These are phyloP conservation scores for Sinopyrophorus schimmeli DNA, from an alignment of 2,888 invertebrate genomes.

Conservation along the genomic window DNA sequence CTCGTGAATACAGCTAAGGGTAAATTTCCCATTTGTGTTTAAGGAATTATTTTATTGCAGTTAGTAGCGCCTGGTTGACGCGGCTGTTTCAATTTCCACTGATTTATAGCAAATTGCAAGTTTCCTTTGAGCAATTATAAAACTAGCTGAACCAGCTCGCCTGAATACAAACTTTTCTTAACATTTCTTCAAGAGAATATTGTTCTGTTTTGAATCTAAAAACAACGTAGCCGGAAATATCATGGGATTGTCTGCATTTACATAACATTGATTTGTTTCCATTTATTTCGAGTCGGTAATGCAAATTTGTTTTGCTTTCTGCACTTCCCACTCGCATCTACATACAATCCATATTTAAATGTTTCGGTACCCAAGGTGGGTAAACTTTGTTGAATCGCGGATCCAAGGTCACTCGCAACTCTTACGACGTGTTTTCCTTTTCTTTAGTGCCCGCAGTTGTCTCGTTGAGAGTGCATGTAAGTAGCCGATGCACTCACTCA, in stretches of 20 bases:
- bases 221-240: conserved; percentile 21
- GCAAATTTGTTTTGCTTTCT: conserved; percentile 10
- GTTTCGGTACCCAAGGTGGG: conserved; percentile 35
- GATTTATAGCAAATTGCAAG: conserved; percentile 36
- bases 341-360: not conserved
- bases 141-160: conserved; percentile 27
- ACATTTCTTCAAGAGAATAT: too few relatives aligned
- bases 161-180: conserved; percentile 16
- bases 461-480: conserved; percentile 22
- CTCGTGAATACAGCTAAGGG: too few relatives aligned
- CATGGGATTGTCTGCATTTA: conserved; percentile 8
- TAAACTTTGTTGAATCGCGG: conserved; percentile 39
- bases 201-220: conserved; percentile 2
- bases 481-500: conserved; percentile 9
- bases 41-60: conserved; percentile 39
- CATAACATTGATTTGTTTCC: conserved; percentile 10
- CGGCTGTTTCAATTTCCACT: conserved; percentile 30
- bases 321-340: conserved; percentile 10
- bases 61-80: conserved; percentile 32
- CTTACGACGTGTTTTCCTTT: conserved; percentile 31
- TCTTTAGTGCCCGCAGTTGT: conserved; percentile 30
- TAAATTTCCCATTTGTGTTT: conserved; percentile 32
- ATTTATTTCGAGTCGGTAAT: conserved; percentile 11
- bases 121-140: conserved; percentile 34
- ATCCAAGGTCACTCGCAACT: conserved; percentile 35